Conservation (phyloP, 2,113 vertebrate species). For the Pyrgilauda ruficollis region DNA sequence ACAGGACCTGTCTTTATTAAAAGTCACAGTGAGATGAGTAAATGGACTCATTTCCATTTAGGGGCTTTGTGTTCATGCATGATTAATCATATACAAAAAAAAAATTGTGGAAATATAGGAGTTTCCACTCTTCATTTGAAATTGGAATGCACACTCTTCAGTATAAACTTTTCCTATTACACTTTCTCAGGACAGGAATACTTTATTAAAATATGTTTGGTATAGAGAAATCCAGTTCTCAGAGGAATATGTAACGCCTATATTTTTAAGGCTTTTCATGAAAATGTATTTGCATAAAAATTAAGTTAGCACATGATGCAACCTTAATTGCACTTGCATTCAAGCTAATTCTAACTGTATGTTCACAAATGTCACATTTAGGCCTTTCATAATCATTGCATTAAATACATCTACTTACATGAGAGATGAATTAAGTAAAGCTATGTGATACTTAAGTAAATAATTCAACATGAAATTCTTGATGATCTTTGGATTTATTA, state of each 20-base stretch:
- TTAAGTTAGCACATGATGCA: not conserved
- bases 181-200: not conserved
- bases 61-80: not conserved
- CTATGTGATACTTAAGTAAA: not conserved
- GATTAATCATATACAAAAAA: not conserved
- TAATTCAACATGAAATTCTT: not conserved
- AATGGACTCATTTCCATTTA: not conserved
- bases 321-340: not conserved
- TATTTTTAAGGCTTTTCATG: not conserved
- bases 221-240: not conserved
- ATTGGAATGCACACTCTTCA: not conserved
- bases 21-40: not conserved
- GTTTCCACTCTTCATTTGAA: not conserved
- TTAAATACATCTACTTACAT: not conserved
- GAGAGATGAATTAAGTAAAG: not conserved
- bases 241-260: too few relatives aligned
- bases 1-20: not conserved
- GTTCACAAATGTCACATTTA: not conserved
- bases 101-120: not conserved
- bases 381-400: not conserved
- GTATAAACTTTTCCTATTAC: not conserved
- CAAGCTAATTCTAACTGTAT: not conserved
- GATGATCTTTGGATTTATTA: not conserved
- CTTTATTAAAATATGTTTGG: not conserved
- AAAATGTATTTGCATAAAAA: not conserved